Base-by-base conservation (phyloP, 2,797 vertebrate genomes). In the Geotrypetes seraphini region DNA sequence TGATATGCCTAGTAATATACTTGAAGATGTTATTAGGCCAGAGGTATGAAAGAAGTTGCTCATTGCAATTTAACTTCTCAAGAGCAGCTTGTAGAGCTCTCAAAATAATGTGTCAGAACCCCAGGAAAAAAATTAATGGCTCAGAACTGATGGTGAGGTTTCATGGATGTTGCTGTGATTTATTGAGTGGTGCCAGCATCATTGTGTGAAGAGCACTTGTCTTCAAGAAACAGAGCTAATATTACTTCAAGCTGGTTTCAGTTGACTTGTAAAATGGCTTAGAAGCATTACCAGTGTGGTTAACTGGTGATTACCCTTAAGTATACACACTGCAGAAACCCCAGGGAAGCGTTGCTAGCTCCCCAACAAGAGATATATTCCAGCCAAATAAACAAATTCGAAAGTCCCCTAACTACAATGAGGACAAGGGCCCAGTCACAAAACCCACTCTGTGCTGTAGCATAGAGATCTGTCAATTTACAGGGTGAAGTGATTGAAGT, bases 161-260 rank as follows among this genome's bases (percentile, higher is more conserved):
- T 75, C 52, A 51, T 71, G 69, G 54, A 68, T 67, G 65, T 49
- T 46, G 36, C 40, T 20, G 54, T 81, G 80, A 83, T 82, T 82
- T 81, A 83, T 71, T 64, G 74, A 80, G 71, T 73, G 51, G 50
- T 54, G 63, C 52, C n/a, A 23, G 57, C 59, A 69, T 76, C 47
- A 10, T 36, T 72, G 63, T 63, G 59, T 75, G 64, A 71, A 75
- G 76, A 77, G 62, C 57, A 58, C 73, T 79, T 72, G 64, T 70
- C 58, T 73, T 69, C 49, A 28, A 51, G 30, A 77, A 62, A 75
- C 59, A 70, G 51, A 60, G 63, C 66, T 80, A 72, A 80, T 80
- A 79, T 64, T 65, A 54, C 71, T 66, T 78, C 72, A 80, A 75
- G 73, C 76, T 79, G 76, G 73, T 73, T 68, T 79, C 61, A 63